Evolutionary conservation across 1,140 invertebrate species (phyloP).

Genomic region (Mesaphorura yosii): DNA sequence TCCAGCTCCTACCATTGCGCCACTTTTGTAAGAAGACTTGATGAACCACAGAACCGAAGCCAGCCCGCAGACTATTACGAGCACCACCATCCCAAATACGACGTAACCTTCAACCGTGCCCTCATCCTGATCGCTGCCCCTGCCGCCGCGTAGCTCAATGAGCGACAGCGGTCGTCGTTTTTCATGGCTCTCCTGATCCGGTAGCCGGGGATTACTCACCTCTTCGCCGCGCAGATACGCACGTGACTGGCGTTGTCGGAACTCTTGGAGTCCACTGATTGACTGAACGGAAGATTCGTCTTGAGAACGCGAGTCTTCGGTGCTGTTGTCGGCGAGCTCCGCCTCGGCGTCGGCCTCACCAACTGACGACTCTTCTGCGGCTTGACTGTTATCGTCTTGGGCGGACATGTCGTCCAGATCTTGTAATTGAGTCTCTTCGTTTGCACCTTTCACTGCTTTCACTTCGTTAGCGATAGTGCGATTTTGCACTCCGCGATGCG

Average conservation of each 20-base stretch:
- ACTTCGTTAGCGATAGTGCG: not conserved
- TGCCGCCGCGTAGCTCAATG: not conserved
- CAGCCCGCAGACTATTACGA: conserved; percentile 26
- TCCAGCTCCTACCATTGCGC: not conserved
- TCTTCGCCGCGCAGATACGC: conserved; percentile 2
- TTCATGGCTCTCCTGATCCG: too few relatives aligned
- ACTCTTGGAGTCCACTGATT: not conserved
- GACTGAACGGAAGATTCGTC: not conserved
- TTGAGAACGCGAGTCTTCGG: not conserved
- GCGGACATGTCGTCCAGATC: too few relatives aligned
- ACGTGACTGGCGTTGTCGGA: not conserved
- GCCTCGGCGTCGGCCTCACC: too few relatives aligned
- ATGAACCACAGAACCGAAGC: conserved; percentile 29
- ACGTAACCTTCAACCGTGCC: conserved; percentile 26
- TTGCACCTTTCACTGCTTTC: not conserved
- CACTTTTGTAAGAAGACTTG: conserved; percentile 6
- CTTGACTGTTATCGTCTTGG: not conserved
- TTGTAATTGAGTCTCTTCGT: too few relatives aligned
- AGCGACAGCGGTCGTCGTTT: not conserved
- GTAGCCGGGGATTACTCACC: not conserved
- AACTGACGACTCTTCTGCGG: too few relatives aligned
- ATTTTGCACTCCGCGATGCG: not conserved
- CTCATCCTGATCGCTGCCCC: conserved; percentile 5
- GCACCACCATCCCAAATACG: conserved; percentile 27
- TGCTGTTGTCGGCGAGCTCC: not conserved